Evolutionary conservation across 2,797 vertebrate species (phyloP), one percentile per base, ranked within the genome.

Genomic region (Anabas testudineus): DNA sequence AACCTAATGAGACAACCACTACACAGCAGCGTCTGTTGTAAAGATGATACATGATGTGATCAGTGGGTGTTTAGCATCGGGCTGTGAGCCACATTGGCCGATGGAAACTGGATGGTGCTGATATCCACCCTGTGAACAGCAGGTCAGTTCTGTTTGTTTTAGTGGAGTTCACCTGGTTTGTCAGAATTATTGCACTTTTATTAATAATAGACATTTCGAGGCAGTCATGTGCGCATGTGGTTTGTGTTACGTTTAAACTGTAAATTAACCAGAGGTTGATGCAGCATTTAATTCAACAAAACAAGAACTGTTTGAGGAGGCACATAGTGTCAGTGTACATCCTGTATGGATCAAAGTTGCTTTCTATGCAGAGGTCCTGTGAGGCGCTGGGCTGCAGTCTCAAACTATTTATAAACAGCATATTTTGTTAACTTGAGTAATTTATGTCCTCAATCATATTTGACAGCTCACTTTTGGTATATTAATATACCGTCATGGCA

Each of bases 181-280:
- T 72, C 48, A 59, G 62, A 83, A 70, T 76, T 64, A 21, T 81
- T 86, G 88, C 86, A 88, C 84, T 90, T 87, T 81, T 78, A 37
- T 82, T 73, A 52, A 26, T 65, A 22, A 78, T 81, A 61, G 78
- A 63, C 64, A 76, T 82, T 63, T 30, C 30, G 46, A 26, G 49
- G n/a, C 30, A 43, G 34, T 67, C 61, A 43, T n/a, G 37, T n/a
- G 16, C 73, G 14, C 26, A 15, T 55, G 51, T 53, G 21, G 26
- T 61, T 43, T 39, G 26, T 52, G 32, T 67, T 58, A 30, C 46
- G 45, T 68, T 55, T 48, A 28, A 10, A 53, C 48, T 71, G 58
- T 37, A 55, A 55, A 2, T 5, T 53, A 28, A 30, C 21, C 21
- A 22, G 2, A 28, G 28, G 45, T 51, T n/a, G 51, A 32, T 34